Evolutionary conservation across 1,140 invertebrate genomes (phyloP).

Genomic region (Hycleus cichorii): DNA sequence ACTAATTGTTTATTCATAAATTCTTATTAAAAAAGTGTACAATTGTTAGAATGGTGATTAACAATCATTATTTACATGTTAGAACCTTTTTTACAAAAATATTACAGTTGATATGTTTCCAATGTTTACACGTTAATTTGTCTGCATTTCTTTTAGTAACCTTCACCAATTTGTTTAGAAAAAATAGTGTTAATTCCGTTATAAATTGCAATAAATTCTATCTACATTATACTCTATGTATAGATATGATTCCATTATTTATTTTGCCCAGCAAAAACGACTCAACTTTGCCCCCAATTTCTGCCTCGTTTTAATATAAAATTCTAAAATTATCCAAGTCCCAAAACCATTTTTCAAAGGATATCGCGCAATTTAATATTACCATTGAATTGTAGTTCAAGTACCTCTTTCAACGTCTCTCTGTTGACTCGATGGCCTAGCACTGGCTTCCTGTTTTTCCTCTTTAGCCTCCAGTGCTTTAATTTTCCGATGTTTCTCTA

Average conservation of each 20-base stretch:
- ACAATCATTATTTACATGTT: no score
- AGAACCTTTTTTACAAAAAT: no score
- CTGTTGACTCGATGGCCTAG: not conserved
- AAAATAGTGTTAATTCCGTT: conserved; percentile 18
- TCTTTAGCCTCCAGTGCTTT: conserved; percentile 29
- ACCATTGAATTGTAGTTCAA: conserved; percentile 5
- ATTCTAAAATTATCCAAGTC: not conserved
- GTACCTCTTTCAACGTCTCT: conserved; percentile 24
- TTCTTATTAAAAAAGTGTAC: conserved; percentile 15
- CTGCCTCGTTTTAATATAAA: not conserved
- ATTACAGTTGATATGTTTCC: no score
- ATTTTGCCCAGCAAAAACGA: conserved; percentile 29
- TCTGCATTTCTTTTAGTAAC: conserved; percentile 5
- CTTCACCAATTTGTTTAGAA: conserved; percentile 13
- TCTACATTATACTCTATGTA: conserved; percentile 17
- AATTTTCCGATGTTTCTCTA: conserved; percentile 34
- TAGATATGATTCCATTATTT: conserved; percentile 15
- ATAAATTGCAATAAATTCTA: conserved; percentile 18
- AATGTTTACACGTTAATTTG: no score
- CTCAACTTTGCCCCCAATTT: not conserved
- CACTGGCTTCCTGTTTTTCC: conserved; percentile 11
- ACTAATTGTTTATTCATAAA: not conserved
- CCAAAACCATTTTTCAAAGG: not conserved
- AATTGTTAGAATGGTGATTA: no score
- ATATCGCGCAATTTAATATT: no score